phyloP scores from a whole-genome alignment of 2,888 invertebrate species.

The Sphecodes monilicornis region DNA sequence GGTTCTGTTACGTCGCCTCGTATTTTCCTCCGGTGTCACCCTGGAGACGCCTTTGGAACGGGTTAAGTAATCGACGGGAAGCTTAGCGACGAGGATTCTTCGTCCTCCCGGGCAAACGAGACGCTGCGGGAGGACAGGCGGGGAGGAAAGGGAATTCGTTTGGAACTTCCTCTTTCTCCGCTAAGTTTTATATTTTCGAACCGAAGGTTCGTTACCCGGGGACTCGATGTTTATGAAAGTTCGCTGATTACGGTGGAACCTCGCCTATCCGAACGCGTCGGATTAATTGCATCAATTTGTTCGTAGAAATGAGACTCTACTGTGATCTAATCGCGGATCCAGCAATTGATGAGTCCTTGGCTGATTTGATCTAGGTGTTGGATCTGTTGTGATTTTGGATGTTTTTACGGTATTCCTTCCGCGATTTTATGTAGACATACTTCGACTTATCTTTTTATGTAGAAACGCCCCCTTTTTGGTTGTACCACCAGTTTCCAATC shows the following conservation, averaged over 20 bases:
- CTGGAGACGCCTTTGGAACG: not conserved
- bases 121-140: not conserved
- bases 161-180: not conserved
- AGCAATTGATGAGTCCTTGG: too few species aligned
- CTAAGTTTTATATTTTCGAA: not conserved
- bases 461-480: too few species aligned
- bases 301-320: too few species aligned
- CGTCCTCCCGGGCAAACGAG: not conserved
- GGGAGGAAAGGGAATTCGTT: not conserved
- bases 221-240: not conserved
- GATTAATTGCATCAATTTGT: too few species aligned
- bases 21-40: conserved; percentile 1
- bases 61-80: conserved; percentile 24
- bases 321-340: too few species aligned
- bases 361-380: too few species aligned
- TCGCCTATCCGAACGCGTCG: too few species aligned
- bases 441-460: too few species aligned
- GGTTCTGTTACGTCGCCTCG: not conserved
- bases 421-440: too few species aligned
- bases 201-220: not conserved
- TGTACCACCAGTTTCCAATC: too few species aligned
- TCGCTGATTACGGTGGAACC: not conserved
- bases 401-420: too few species aligned
- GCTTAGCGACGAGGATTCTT: conserved; percentile 12
- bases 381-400: too few species aligned